phyloP scores from a whole-genome alignment of 1,140 invertebrate genomes.

The Drosophila trapezifrons region DNA sequence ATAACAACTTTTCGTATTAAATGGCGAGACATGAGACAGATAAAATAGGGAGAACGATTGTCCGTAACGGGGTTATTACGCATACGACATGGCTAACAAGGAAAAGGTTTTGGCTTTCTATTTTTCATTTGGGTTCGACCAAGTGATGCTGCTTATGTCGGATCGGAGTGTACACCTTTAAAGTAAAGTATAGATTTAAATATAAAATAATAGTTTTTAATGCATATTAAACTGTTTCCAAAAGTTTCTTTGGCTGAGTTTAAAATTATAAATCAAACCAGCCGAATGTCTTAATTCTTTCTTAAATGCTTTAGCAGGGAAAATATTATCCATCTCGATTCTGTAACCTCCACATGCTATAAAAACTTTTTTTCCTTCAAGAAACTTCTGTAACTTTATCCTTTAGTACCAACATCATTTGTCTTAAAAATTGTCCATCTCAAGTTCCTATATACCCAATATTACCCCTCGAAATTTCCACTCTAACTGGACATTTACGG shows the following conservation, averaged over 20 bases:
- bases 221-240: too few species aligned
- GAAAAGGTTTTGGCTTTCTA: constrained; percentile 19
- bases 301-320: too few species aligned
- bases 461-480: not conserved
- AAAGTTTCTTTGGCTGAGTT: too few species aligned
- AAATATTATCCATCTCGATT: too few species aligned
- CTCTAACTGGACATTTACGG: constrained; percentile 26
- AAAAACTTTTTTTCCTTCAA: too few species aligned
- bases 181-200: too few species aligned
- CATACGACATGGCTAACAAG: constrained; percentile 69
- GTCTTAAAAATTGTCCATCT: not conserved
- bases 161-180: rapidly evolving
- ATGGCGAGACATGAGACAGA: constrained; percentile 66
- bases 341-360: too few species aligned
- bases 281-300: too few species aligned
- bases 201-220: not conserved
- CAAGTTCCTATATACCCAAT: not conserved
- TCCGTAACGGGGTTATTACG: constrained; percentile 58
- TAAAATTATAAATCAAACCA: too few species aligned
- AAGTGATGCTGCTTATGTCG: not conserved
- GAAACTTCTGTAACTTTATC: too few species aligned
- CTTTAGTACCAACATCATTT: too few species aligned
- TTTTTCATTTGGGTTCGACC: not conserved
- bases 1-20: constrained; percentile 82
- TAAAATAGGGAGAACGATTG: constrained; percentile 29